Evolutionary conservation across 2,113 vertebrate species (phyloP).

Genomic region (Spea multiplicata): DNA sequence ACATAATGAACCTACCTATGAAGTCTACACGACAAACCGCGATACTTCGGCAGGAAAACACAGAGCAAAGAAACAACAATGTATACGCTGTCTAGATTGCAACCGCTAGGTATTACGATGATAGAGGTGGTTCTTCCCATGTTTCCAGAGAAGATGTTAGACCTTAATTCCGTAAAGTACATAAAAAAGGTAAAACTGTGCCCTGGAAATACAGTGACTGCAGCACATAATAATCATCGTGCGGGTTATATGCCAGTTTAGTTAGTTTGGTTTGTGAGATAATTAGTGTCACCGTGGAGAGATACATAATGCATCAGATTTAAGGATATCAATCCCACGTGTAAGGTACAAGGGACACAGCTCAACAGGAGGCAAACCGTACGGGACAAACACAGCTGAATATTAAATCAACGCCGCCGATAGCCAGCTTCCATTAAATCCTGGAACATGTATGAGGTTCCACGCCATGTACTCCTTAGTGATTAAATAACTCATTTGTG

Average conservation of each 20-base stretch:
- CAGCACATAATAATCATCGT: neutral
- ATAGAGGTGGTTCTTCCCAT: too few relatives aligned
- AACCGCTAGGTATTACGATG: too few relatives aligned
- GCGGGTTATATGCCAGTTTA: neutral
- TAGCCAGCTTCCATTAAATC: too few relatives aligned
- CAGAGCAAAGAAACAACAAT: too few relatives aligned
- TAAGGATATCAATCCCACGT: neutral
- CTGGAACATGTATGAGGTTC: too few relatives aligned
- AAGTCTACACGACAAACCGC: constrained; percentile 11
- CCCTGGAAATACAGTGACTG: neutral
- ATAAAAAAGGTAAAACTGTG: neutral
- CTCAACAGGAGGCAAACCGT: neutral
- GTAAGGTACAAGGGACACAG: neutral
- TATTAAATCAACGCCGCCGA: too few relatives aligned
- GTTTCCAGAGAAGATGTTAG: too few relatives aligned
- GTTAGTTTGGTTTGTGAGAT: neutral
- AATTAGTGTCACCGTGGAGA: neutral
- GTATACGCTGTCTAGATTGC: too few relatives aligned
- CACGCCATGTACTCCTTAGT: too few relatives aligned
- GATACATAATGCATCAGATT: neutral
- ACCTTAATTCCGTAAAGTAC: too few relatives aligned
- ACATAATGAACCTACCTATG: constrained; percentile 16
- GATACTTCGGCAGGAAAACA: constrained; percentile 22
- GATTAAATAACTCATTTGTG: too few relatives aligned
- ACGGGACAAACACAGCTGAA: neutral